These are phyloP conservation scores for Lutra lutra DNA, from an alignment of 2,797 vertebrate genomes.

Conservation along the genomic window DNA sequence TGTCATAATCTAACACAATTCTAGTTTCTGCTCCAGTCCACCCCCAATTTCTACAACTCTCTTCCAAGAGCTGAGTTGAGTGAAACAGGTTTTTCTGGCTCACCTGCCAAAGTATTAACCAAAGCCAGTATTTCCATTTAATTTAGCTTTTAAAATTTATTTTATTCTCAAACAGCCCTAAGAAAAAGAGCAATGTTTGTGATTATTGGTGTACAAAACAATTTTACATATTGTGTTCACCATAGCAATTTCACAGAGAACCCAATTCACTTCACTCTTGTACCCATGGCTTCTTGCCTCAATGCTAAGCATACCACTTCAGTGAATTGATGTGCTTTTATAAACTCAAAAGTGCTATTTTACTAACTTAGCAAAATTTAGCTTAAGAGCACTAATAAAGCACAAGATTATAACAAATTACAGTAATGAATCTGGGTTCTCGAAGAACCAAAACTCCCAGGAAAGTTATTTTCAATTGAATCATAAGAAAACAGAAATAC, in stretches of 20 bases:
- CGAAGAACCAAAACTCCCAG: constrained; percentile 41
- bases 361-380: constrained; percentile 59
- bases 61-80: constrained; percentile 71
- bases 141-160: constrained; percentile 65
- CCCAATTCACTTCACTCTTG: constrained; percentile 60
- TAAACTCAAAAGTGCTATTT: constrained; percentile 53
- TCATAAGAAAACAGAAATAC: constrained; percentile 8
- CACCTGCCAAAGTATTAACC: constrained; percentile 65
- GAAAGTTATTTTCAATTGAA: constrained; percentile 39
- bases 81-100: constrained; percentile 74
- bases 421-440: constrained; percentile 58
- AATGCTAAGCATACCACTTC: constrained; percentile 33
- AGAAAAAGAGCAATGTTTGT: constrained; percentile 67
- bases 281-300: constrained; percentile 31
- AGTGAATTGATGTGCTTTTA: constrained; percentile 39
- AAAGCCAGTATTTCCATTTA: constrained; percentile 60
- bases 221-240: constrained; percentile 66
- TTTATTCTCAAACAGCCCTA: constrained; percentile 61
- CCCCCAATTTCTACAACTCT: constrained; percentile 79
- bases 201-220: constrained; percentile 57
- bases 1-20: constrained; percentile 81
- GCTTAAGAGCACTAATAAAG: constrained; percentile 46
- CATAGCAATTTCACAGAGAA: constrained; percentile 80
- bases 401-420: constrained; percentile 50
- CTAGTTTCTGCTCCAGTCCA: constrained; percentile 80